Conservation (phyloP, 2,797 vertebrate species). For the Etheostoma nigrum region DNA sequence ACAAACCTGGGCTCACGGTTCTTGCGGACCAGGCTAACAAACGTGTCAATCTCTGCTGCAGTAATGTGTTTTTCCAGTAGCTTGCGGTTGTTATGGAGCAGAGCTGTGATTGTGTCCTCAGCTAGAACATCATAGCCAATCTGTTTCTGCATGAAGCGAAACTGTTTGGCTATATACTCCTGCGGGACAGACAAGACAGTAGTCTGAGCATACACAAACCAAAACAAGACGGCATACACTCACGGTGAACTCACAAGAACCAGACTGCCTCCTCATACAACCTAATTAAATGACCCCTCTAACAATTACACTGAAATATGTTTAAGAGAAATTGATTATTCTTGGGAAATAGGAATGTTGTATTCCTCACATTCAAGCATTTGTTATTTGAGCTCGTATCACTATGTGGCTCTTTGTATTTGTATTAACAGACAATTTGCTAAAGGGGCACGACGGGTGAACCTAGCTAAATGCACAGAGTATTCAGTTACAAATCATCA, state of each 20-base stretch:
- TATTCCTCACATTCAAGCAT: conserved; percentile 5
- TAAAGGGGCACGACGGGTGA: neutral
- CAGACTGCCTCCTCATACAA: neutral
- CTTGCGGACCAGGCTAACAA: conserved; percentile 97
- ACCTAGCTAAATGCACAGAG: neutral
- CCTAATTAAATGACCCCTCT: conserved; percentile 18
- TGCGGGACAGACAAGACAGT: conserved; percentile 70
- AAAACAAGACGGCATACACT: neutral
- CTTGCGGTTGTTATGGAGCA: conserved; percentile 98
- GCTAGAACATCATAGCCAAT: conserved; percentile 98
- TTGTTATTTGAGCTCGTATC: conserved; percentile 1
- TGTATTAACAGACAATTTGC: conserved; percentile 12
- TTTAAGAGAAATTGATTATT: conserved; percentile 9
- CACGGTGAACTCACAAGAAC: conserved; percentile 6
- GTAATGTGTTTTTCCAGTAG: conserved; percentile 99
- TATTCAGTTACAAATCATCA: conserved; percentile 24
- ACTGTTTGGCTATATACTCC: conserved; percentile 99
- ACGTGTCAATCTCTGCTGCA: conserved; percentile 97
- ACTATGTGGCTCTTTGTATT: conserved; percentile 13
- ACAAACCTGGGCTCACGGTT: conserved; percentile 90
- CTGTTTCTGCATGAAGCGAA: conserved; percentile 99
- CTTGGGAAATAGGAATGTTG: conserved; percentile 8
- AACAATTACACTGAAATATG: conserved; percentile 20
- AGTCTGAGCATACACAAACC: conserved; percentile 16
- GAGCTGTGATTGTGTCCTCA: conserved; percentile 97